phyloP scores from a whole-genome alignment of 2,797 vertebrate species.

The Crenichthys baileyi region DNA sequence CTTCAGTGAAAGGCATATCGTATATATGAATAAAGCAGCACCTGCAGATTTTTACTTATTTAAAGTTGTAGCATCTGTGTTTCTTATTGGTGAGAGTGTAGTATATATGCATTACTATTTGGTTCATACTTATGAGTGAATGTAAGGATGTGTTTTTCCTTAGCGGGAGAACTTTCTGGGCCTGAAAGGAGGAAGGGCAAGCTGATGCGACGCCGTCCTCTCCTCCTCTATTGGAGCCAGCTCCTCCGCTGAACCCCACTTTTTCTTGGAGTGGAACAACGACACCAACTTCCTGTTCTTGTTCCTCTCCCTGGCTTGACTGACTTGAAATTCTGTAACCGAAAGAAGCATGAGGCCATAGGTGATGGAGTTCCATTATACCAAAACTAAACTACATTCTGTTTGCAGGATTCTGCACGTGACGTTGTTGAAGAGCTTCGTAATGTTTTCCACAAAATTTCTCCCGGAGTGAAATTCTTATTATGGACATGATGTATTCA shows the following conservation, averaged over 20 bases:
- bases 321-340: slow-evolving; percentile 68
- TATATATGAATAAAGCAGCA: slow-evolving; percentile 12
- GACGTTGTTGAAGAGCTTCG: neutral
- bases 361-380: neutral
- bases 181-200: slow-evolving; percentile 59
- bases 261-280: slow-evolving; percentile 79
- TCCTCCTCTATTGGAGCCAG: slow-evolving; percentile 70
- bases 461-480: neutral
- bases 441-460: neutral
- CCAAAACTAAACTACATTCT: neutral
- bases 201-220: slow-evolving; percentile 57
- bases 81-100: neutral
- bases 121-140: slow-evolving; percentile 4
- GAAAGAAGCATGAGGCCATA: neutral
- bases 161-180: slow-evolving; percentile 76
- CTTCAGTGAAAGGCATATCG: slow-evolving; percentile 10
- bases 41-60: neutral
- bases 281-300: slow-evolving; percentile 79
- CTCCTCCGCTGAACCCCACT: slow-evolving; percentile 79
- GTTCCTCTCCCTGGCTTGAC: slow-evolving; percentile 76
- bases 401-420: neutral
- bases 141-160: slow-evolving; percentile 14
- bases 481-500: neutral
- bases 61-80: slow-evolving; percentile 3
- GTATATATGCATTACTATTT: slow-evolving; percentile 16